A percentile compares a stretch with the other conserved stretches of the same genome.
phyloP scores from a whole-genome alignment of 2,888 invertebrate genomes.

The Callyntrura guangdongensis region DNA sequence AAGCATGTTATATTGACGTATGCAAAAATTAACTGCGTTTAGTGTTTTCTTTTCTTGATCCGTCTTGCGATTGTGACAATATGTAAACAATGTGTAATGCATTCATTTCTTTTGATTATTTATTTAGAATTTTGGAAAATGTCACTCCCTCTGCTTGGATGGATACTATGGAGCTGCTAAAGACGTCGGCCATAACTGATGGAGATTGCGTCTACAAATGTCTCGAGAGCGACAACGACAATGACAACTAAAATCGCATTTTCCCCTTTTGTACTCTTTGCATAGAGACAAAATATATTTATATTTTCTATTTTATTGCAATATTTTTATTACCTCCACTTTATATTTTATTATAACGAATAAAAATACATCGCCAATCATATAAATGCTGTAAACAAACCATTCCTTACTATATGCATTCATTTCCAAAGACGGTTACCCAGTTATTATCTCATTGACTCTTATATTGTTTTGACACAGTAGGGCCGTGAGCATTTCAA shows the following conservation, averaged over 20 bases:
- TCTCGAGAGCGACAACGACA: constrained; percentile 57
- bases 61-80: neutral
- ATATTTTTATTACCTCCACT: neutral
- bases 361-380: neutral
- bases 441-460: no score
- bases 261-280: no score
- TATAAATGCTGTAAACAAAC: no score
- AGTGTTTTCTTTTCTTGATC: neutral
- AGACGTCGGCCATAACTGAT: constrained; percentile 81
- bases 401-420: no score
- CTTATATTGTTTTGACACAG: no score
- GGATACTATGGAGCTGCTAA: constrained; percentile 81
- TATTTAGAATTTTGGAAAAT: constrained; percentile 82
- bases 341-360: neutral
- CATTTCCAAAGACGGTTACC: no score
- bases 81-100: neutral
- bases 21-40: constrained; percentile 51
- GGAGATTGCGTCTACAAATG: constrained; percentile 82
- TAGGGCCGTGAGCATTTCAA: no score
- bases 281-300: no score
- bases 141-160: constrained; percentile 82
- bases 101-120: constrained; percentile 11
- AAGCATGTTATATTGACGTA: constrained; percentile 84
- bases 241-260: neutral
- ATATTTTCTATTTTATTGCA: no score